Conservation (phyloP, 2,797 vertebrate species). For the Steatocranus sp. region DNA sequence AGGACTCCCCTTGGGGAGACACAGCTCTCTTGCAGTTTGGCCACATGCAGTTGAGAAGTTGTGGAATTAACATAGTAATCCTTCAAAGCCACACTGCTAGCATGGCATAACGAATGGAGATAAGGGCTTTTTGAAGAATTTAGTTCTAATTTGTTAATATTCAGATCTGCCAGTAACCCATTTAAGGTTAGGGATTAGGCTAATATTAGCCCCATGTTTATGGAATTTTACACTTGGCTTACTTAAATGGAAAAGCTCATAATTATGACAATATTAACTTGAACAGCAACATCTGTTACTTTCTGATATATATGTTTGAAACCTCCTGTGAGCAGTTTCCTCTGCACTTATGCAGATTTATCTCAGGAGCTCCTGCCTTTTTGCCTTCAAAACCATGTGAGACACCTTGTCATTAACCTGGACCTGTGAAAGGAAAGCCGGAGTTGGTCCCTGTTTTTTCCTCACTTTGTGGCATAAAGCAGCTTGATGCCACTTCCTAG, state of each 20-base stretch:
- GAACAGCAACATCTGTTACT: neutral
- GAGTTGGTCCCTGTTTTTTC: neutral
- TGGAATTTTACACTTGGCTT: neutral
- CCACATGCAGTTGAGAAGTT: neutral
- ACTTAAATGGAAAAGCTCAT: neutral
- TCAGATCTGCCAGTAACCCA: neutral
- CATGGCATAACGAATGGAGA: neutral
- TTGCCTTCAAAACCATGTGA: fast-evolving
- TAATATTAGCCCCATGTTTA: fast-evolving
- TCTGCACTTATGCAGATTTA: neutral
- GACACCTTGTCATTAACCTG: neutral
- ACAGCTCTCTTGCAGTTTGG: neutral
- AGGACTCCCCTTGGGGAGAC: neutral
- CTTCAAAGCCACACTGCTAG: neutral
- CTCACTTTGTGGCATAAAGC: neutral
- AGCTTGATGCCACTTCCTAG: neutral
- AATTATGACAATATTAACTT: neutral
- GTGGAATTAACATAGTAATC: neutral
- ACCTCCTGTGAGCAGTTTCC: neutral
- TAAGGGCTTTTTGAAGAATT: fast-evolving
- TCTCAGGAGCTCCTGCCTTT: neutral
- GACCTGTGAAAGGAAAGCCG: neutral
- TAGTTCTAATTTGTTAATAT: neutral
- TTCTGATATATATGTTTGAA: neutral
- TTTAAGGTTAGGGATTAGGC: neutral